phyloP scores from a whole-genome alignment of 23 tunicate genomes.

The Pegea sp. region DNA sequence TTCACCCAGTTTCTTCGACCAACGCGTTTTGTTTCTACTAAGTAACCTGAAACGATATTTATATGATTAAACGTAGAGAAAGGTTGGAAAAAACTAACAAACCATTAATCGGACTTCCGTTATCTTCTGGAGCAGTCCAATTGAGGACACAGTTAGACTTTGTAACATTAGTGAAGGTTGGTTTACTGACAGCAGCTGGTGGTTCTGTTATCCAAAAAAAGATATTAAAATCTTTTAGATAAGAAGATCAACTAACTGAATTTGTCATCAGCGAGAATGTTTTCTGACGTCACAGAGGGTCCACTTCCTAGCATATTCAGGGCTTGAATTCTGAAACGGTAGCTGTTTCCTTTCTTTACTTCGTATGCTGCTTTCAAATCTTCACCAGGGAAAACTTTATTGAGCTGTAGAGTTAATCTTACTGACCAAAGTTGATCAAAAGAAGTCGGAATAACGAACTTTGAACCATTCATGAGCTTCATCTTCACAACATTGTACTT shows the following conservation, averaged over 20 bases:
- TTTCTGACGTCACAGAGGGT: slow-evolving; percentile 28
- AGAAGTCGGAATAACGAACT: slow-evolving; percentile 6
- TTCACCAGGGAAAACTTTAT: slow-evolving; percentile 81
- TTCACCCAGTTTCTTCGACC: slow-evolving; percentile 71
- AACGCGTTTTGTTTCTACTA: slow-evolving; percentile 53
- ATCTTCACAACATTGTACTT: slow-evolving; percentile 13
- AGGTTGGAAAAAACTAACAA: background rate
- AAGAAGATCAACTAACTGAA: slow-evolving; percentile 31
- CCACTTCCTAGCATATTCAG: slow-evolving; percentile 46
- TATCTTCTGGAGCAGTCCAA: slow-evolving; percentile 80
- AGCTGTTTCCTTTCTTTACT: slow-evolving; percentile 62
- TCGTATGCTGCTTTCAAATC: slow-evolving; percentile 24
- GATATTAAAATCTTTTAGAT: background rate
- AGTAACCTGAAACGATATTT: slow-evolving; percentile 25
- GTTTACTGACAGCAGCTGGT: slow-evolving; percentile 48
- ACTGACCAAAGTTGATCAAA: background rate
- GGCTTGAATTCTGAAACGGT: slow-evolving; percentile 48
- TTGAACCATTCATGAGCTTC: slow-evolving; percentile 60
- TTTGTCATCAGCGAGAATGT: slow-evolving; percentile 76
- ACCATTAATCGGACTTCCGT: slow-evolving; percentile 78
- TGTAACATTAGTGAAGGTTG: slow-evolving; percentile 48
- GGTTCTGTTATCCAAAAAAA: slow-evolving; percentile 23
- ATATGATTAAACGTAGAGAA: background rate
- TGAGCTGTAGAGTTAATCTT: slow-evolving; percentile 8
- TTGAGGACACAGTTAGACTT: slow-evolving; percentile 36